A percentile compares a stretch with the other conserved stretches of the same genome.
These are phyloP conservation scores for Protodeltote pygarga DNA, from an alignment of 2,888 invertebrate species.

Conservation along the genomic window DNA sequence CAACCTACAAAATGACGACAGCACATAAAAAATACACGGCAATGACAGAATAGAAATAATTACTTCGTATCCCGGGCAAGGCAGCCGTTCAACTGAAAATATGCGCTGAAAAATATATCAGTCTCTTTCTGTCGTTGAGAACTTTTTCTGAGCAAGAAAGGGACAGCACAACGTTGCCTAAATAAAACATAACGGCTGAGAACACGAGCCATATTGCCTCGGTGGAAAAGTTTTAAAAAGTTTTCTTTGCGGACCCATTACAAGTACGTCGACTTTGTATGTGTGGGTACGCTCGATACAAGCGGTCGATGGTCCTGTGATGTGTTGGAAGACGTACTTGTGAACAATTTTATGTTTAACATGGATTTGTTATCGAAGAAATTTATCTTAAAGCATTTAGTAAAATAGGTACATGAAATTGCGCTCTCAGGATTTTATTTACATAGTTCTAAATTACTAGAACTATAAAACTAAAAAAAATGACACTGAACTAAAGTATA, in stretches of 20 bases:
- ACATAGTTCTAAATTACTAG: too few species aligned
- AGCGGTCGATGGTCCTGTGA: conserved; percentile 75
- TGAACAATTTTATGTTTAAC: not conserved
- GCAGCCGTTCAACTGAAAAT: conserved; percentile 67
- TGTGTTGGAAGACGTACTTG: conserved; percentile 49
- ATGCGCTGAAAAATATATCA: conserved; percentile 62
- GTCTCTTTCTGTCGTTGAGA: conserved; percentile 60
- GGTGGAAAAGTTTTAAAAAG: conserved; percentile 87
- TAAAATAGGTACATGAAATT: too few species aligned
- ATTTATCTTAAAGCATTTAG: conserved; percentile 22
- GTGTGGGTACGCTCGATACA: conserved; percentile 77
- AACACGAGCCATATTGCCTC: conserved; percentile 88
- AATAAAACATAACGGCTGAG: conserved; percentile 86
- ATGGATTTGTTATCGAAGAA: too few species aligned
- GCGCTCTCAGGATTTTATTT: too few species aligned
- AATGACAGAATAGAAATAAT: conserved; percentile 87
- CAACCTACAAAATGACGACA: conserved; percentile 69
- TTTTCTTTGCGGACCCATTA: conserved; percentile 88
- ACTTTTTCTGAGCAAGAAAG: conserved; percentile 60
- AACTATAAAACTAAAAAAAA: too few species aligned
- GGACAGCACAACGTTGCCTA: conserved; percentile 79
- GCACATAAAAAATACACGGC: conserved; percentile 84
- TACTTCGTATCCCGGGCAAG: conserved; percentile 86
- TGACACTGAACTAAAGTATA: too few species aligned
- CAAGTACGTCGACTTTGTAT: conserved; percentile 78